Evolutionary conservation across 2,113 vertebrate species (phyloP).

Genomic region (Lota lota): DNA sequence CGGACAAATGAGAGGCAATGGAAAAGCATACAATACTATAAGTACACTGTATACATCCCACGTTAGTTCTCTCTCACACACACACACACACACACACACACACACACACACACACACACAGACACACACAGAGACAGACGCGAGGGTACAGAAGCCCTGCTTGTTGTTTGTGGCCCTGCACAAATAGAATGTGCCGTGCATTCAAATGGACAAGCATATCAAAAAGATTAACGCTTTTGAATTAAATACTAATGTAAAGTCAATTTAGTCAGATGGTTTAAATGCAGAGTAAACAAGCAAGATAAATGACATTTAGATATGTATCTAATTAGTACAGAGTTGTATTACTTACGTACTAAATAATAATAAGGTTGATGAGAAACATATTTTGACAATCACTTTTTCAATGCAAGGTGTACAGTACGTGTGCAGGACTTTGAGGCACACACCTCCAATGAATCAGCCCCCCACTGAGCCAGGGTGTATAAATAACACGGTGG

Average conservation of each 20-base stretch:
- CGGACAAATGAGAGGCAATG: constrained; percentile 35
- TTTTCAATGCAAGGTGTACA: not conserved
- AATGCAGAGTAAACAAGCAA: too few species aligned
- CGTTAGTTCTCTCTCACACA: constrained; percentile 19
- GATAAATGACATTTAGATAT: too few species aligned
- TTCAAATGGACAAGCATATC: too few species aligned
- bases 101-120: constrained; percentile 10
- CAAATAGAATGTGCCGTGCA: too few species aligned
- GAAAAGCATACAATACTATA: constrained; percentile 28
- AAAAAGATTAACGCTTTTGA: too few species aligned
- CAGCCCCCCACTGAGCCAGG: constrained; percentile 42
- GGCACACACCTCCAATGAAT: constrained; percentile 38
- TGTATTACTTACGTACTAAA: too few species aligned
- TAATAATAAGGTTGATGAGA: not conserved
- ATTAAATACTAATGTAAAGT: too few species aligned
- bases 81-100: constrained; percentile 21
- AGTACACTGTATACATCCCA: constrained; percentile 47
- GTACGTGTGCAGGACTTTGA: constrained; percentile 1
- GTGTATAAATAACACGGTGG: constrained; percentile 57
- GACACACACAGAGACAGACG: not conserved
- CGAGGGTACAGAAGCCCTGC: not conserved
- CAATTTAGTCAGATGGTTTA: too few species aligned
- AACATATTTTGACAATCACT: not conserved
- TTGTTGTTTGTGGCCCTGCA: not conserved
- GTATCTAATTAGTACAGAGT: too few species aligned